Percentiles rank a stretch among this genome's conserved stretches.
These are phyloP conservation scores for Epizoanthus rinbou DNA, from an alignment of 92 coral and sea anemone species.

Conservation along the genomic window DNA sequence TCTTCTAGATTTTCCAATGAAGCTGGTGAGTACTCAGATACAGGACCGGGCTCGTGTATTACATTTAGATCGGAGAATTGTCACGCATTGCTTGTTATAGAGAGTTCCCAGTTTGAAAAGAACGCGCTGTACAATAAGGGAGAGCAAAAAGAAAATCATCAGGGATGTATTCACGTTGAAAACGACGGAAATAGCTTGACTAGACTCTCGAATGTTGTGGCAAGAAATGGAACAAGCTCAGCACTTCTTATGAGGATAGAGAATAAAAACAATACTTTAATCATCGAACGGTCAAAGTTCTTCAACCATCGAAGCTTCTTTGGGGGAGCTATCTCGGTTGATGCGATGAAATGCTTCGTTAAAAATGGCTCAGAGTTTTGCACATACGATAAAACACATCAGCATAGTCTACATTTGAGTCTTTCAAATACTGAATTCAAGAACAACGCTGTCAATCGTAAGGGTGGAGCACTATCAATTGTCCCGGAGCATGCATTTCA, in stretches of 20 bases:
- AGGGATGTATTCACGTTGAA: constrained; percentile 18
- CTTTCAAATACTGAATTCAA: neutral
- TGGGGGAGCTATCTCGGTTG: constrained; percentile 17
- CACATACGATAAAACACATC: neutral
- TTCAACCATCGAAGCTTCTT: constrained; percentile 9
- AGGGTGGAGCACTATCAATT: constrained; percentile 22
- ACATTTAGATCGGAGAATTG: constrained; percentile 1
- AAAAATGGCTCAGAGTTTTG: constrained; percentile 14
- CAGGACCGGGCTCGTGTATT: constrained; percentile 21
- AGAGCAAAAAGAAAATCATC: neutral
- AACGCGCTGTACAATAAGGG: neutral
- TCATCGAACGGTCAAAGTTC: constrained; percentile 2
- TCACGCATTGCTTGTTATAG: neutral
- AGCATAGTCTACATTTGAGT: neutral
- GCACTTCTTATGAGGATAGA: constrained; percentile 12
- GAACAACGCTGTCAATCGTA: constrained; percentile 11
- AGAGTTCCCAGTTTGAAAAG: constrained; percentile 10
- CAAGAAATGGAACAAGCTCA: constrained; percentile 20
- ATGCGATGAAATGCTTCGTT: neutral
- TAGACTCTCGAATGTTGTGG: neutral
- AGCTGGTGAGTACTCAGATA: neutral
- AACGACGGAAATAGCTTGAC: constrained; percentile 20
- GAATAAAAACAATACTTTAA: neutral
- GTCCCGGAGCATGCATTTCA: constrained; percentile 35
- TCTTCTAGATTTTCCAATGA: constrained; percentile 4